phyloP scores from a whole-genome alignment of 2,888 invertebrate genomes.

The Homarus gammarus region DNA sequence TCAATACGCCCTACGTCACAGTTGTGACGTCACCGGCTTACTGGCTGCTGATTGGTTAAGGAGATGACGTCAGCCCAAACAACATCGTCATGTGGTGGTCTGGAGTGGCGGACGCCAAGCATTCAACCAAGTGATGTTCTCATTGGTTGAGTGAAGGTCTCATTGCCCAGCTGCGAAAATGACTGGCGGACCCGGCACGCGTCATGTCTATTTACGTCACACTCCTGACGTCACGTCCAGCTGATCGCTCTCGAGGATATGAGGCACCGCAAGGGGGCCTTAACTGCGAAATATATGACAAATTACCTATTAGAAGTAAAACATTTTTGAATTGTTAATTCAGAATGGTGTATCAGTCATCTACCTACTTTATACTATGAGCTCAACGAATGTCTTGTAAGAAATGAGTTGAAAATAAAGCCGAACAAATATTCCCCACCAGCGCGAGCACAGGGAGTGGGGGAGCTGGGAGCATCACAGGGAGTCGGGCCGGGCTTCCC shows the following conservation, averaged over 20 bases:
- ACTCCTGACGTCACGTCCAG: conserved; percentile 67
- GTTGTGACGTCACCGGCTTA: conserved; percentile 34
- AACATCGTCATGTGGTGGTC: conserved; percentile 26
- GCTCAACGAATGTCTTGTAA: not conserved
- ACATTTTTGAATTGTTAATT: not conserved
- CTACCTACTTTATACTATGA: not conserved
- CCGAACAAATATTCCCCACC: not conserved
- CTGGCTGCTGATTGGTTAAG: conserved; percentile 6
- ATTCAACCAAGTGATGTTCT: conserved; percentile 9
- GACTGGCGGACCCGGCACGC: conserved; percentile 56
- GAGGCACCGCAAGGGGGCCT: conserved; percentile 42
- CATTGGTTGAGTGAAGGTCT: conserved; percentile 30
- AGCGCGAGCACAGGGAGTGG: conserved; percentile 54
- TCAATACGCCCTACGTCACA: conserved; percentile 48
- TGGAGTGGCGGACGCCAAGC: not conserved
- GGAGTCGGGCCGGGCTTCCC: conserved; percentile 59
- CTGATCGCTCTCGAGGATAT: conserved; percentile 46
- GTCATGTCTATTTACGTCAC: conserved; percentile 49
- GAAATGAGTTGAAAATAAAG: conserved; percentile 1
- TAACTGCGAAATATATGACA: not conserved
- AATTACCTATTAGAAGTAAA: not conserved
- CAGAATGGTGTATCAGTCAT: not conserved
- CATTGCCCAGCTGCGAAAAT: conserved; percentile 37
- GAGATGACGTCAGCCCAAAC: conserved; percentile 28
- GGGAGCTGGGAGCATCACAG: conserved; percentile 44